phyloP scores from a whole-genome alignment of 1,140 invertebrate genomes.

The Drosophila nasuta region DNA sequence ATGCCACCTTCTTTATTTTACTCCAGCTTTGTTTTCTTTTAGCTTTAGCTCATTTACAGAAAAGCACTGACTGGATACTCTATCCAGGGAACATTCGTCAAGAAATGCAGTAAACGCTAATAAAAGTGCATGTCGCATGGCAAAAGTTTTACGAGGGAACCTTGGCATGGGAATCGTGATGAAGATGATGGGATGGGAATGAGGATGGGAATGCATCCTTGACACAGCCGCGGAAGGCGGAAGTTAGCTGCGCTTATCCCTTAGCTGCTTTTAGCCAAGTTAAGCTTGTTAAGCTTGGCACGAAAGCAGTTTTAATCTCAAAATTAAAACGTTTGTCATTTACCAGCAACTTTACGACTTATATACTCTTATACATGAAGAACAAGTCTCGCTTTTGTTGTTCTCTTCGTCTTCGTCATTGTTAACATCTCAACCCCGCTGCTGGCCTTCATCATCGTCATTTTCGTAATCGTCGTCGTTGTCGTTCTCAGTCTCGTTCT shows the following conservation, averaged over 20 bases:
- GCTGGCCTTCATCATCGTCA: slow-evolving; percentile 23
- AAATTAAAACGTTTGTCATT: slow-evolving; percentile 84
- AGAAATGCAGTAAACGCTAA: slow-evolving; percentile 77
- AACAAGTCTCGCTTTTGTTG: slow-evolving; percentile 41
- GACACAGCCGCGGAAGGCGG: slow-evolving; percentile 39
- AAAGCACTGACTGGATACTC: slow-evolving; percentile 32
- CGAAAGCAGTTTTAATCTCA: slow-evolving; percentile 83
- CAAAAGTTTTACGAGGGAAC: slow-evolving; percentile 58
- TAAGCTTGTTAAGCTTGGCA: slow-evolving; percentile 81
- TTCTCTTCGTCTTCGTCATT: slow-evolving; percentile 16
- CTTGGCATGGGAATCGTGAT: slow-evolving; percentile 17
- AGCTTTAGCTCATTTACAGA: slow-evolving; percentile 41
- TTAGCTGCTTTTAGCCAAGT: slow-evolving; percentile 70
- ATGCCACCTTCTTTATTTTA: slow-evolving; percentile 7
- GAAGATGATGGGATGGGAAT: not conserved
- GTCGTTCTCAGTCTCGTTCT: slow-evolving; percentile 7
- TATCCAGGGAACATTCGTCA: slow-evolving; percentile 60
- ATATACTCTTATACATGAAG: slow-evolving; percentile 48
- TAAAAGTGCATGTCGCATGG: slow-evolving; percentile 80
- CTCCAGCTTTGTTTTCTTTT: not conserved
- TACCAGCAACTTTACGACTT: slow-evolving; percentile 77
- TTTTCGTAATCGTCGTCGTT: slow-evolving; percentile 49
- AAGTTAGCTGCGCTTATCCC: slow-evolving; percentile 56
- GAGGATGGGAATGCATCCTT: slow-evolving; percentile 45
- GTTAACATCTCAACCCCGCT: slow-evolving; percentile 60